Base-by-base conservation (phyloP, 2,113 vertebrate species). In the Mola mola region DNA sequence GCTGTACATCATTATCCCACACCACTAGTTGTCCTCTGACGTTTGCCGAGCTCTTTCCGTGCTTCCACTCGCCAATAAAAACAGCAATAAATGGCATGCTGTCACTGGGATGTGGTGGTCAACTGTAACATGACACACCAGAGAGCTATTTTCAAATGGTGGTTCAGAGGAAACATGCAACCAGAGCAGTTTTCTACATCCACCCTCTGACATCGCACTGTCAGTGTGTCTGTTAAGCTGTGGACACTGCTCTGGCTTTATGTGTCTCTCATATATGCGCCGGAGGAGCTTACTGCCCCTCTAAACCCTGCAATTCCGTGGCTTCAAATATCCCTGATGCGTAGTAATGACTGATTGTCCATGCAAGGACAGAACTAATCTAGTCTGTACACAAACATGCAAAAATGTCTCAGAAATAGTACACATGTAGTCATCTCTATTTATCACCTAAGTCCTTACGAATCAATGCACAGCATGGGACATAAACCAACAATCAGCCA, bases 301-400 rank as follows among this genome's bases (percentile, higher is more conserved):
- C 6, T 52, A 77, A 77, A 71, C 40, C 51, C 68, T 24, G 47
- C 69, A 73, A 9, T 34, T 44, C 59, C 65, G 61, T 31, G 40
- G 17, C 51, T 58, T n/a, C 68, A 37, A 44, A 82, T 73, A 68
- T 82, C 48, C 79, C 57, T 67, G 63, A 75, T 62, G 62, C 65
- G 50, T 31, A n/a, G 71, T 85, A 85, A 87, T 78, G 68, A 83
- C 29, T 40, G 17, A 21, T 26, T 85, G 82, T 76, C 76, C 74
- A 44, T 47, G 53, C 68, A 50, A 21, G 47, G 44, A 66, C 65
- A 51, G 40, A 34, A 37, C 42, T 51, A 71, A 74, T 82, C 66
- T 49, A 4, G 50, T 73, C 53, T 40, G 43, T 48, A 73, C 13
- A n/a, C 41, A 60, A 55, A 34, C 38, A 46, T 36, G 29, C n/a